A percentile compares a stretch with the other conserved stretches of the same genome.
Evolutionary conservation across 2,888 invertebrate species (phyloP).

Genomic region (Seira sanloemensis): DNA sequence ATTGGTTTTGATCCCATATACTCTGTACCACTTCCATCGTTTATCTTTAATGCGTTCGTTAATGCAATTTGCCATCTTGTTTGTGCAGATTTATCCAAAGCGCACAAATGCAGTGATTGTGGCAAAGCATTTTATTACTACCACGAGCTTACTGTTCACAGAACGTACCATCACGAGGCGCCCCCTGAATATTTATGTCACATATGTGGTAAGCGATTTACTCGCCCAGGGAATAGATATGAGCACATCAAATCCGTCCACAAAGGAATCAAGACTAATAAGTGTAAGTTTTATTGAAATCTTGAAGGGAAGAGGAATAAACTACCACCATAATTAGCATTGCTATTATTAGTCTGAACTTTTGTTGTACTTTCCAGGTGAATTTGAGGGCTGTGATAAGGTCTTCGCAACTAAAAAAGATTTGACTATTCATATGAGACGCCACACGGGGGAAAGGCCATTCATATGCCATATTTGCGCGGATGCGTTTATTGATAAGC

Average conservation of each 20-base stretch:
- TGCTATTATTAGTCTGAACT: neutral
- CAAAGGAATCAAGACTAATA: neutral
- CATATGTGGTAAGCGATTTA: neutral
- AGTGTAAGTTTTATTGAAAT: too few species aligned
- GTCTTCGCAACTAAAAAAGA: neutral
- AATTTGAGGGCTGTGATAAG: neutral
- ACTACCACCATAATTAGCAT: neutral
- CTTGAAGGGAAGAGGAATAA: neutral
- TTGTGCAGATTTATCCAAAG: neutral
- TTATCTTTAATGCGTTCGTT: neutral
- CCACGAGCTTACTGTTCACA: neutral
- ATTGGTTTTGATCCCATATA: too few species aligned
- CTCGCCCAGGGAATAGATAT: neutral
- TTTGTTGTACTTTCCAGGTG: neutral
- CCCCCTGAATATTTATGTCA: neutral
- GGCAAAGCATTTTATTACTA: neutral
- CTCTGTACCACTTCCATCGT: neutral
- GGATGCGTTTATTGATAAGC: neutral
- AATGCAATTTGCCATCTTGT: neutral
- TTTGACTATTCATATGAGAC: neutral
- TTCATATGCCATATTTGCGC: neutral
- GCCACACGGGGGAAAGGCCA: conserved; percentile 1
- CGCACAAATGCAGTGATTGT: neutral
- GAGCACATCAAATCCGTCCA: neutral
- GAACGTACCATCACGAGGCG: neutral